Conservation (phyloP, 2,113 vertebrate species). For the Campylomormyrus tamandua region DNA sequence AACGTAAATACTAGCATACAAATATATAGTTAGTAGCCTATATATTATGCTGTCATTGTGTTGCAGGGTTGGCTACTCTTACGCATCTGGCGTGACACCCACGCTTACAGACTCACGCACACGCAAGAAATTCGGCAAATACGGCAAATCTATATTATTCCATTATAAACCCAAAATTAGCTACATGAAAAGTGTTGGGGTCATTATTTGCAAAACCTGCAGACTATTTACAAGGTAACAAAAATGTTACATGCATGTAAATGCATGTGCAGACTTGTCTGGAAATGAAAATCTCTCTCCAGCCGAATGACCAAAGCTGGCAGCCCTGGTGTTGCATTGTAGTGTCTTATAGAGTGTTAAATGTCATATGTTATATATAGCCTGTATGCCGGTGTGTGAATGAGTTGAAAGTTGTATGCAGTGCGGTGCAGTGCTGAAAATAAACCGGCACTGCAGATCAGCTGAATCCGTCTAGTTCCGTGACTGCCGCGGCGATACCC, state of each 20-base stretch:
- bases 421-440: not conserved
- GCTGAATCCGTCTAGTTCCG: not conserved
- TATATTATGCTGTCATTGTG: not conserved
- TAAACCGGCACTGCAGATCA: not conserved
- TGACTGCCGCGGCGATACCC: not conserved
- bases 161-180: not conserved
- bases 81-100: too few relatives aligned
- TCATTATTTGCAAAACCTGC: not conserved
- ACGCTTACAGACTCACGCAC: not conserved
- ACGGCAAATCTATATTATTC: not conserved
- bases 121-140: not conserved
- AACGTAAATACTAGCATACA: not conserved
- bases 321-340: not conserved
- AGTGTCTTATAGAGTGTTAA: not conserved
- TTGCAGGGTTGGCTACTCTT: not conserved
- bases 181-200: not conserved
- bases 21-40: too few relatives aligned
- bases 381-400: not conserved
- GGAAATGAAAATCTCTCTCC: not conserved
- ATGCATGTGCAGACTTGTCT: not conserved
- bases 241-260: not conserved
- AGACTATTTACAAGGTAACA: not conserved
- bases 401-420: not conserved
- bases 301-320: not conserved
- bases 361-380: not conserved